Conservation (phyloP, 2,888 invertebrate species). For the Galeopsomyia nigrocyanea region DNA sequence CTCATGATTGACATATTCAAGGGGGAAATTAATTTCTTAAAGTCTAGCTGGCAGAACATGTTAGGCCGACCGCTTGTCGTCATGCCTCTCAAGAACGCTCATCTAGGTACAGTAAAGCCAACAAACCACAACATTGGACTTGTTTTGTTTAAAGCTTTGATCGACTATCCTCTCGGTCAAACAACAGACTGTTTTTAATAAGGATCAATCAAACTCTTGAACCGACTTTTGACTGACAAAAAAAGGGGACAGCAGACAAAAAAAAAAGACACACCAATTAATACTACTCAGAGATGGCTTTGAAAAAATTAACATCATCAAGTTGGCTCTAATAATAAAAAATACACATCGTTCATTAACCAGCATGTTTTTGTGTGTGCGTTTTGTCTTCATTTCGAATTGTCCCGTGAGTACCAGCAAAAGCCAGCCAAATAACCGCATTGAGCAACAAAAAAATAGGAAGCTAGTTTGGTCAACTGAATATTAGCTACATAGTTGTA, state of each 20-base stretch:
- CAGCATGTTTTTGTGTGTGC: conserved; percentile 60
- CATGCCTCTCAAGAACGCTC: conserved; percentile 88
- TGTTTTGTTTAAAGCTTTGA: conserved; percentile 41
- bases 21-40: conserved; percentile 97
- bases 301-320: conserved; percentile 1
- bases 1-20: conserved; percentile 98
- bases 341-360: conserved; percentile 40
- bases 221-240: too few relatives aligned
- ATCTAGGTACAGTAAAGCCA: conserved; percentile 80
- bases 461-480: too few relatives aligned
- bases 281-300: too few relatives aligned
- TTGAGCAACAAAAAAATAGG: too few relatives aligned
- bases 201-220: too few relatives aligned
- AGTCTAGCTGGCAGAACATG: conserved; percentile 98
- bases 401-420: background rate
- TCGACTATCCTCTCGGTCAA: conserved; percentile 6
- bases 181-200: too few relatives aligned
- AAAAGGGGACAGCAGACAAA: too few relatives aligned
- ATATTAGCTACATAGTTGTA: background rate
- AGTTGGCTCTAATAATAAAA: conserved; percentile 6
- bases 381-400: conserved; percentile 37
- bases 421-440: too few relatives aligned
- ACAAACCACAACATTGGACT: conserved; percentile 41
- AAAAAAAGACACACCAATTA: too few relatives aligned
- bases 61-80: conserved; percentile 96